Evolutionary conservation across 2,113 vertebrate species (phyloP).

Genomic region (Psophia crepitans): DNA sequence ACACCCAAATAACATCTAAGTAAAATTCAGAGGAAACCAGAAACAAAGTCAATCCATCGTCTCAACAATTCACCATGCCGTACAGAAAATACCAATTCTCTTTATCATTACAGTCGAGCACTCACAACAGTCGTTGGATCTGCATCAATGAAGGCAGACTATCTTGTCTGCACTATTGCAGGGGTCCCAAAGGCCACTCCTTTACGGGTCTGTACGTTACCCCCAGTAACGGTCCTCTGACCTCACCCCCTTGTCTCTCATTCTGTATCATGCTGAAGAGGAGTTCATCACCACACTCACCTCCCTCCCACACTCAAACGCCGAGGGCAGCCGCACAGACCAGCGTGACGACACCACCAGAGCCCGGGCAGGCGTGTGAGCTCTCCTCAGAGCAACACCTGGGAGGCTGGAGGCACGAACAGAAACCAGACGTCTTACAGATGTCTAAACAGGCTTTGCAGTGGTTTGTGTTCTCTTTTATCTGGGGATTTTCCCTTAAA

Average conservation of each 20-base stretch:
- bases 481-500: background rate
- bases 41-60: background rate
- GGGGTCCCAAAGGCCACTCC: background rate
- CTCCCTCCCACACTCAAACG: fast-evolving
- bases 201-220: background rate
- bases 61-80: background rate
- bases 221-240: fast-evolving
- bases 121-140: background rate
- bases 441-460: background rate
- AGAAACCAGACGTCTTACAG: background rate
- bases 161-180: background rate
- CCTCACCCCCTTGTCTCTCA: no score
- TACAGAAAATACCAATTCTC: background rate
- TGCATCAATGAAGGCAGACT: background rate
- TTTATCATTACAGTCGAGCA: background rate
- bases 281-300: background rate
- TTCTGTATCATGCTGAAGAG: background rate
- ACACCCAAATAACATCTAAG: fast-evolving
- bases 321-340: background rate
- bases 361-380: background rate
- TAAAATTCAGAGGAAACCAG: background rate
- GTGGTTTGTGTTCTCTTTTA: background rate
- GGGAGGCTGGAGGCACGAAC: background rate
- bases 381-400: no score
- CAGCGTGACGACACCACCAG: no score